Percentiles rank a stretch among this genome's conserved stretches.
These are phyloP conservation scores for Brachionichthys hirsutus DNA, from an alignment of 2,113 vertebrate genomes.

Conservation along the genomic window DNA sequence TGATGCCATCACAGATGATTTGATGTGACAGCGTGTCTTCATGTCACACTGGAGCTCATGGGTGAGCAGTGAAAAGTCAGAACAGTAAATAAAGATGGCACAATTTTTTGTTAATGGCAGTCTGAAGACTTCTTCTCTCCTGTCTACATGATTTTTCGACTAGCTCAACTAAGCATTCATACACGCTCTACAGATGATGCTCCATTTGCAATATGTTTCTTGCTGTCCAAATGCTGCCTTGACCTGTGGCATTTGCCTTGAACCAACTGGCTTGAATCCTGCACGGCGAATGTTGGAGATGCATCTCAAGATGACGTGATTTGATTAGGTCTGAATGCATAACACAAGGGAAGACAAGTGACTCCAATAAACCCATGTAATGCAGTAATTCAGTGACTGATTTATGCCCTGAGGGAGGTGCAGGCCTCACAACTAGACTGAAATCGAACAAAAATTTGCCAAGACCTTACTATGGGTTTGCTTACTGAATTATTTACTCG, in stretches of 20 bases:
- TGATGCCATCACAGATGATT: conserved; percentile 68
- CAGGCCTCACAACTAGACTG: conserved; percentile 19
- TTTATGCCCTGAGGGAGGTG: conserved; percentile 41
- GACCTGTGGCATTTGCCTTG: conserved; percentile 28
- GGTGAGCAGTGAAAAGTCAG: conserved; percentile 41
- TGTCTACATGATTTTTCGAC: conserved; percentile 1
- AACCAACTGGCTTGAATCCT: conserved; percentile 22
- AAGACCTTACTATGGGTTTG: conserved; percentile 18
- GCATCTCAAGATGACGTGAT: conserved; percentile 49
- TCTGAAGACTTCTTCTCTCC: conserved; percentile 4
- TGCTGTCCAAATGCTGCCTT: conserved; percentile 14
- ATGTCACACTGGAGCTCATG: conserved; percentile 48
- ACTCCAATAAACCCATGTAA: conserved; percentile 66
- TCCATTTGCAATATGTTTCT: conserved; percentile 2
- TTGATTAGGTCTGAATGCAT: conserved; percentile 49
- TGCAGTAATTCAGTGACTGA: conserved; percentile 60
- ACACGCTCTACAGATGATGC: neutral
- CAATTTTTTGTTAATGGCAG: conserved; percentile 22
- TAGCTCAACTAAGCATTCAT: neutral
- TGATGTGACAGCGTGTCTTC: conserved; percentile 61
- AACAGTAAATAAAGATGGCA: conserved; percentile 46
- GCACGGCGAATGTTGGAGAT: conserved; percentile 30
- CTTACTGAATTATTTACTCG: conserved; percentile 35
- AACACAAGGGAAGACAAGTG: conserved; percentile 67
- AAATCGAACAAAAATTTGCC: neutral